Percentiles rank a stretch among this genome's conserved stretches.
Conservation (phyloP, 2,888 invertebrate genomes). For the Bombyx huttoni region DNA sequence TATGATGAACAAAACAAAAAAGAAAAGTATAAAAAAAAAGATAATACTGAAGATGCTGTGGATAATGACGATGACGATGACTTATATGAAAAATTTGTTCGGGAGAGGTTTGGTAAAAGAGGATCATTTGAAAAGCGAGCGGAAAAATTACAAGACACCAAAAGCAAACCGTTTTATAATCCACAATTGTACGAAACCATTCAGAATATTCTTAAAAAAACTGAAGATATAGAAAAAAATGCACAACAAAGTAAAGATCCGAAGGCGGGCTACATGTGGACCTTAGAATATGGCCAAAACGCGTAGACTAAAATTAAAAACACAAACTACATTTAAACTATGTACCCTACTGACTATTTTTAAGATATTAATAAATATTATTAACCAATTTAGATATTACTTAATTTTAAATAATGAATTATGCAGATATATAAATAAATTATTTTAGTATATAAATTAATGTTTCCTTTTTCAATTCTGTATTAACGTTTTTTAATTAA, state of each 20-base stretch:
- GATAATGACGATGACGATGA: conserved; percentile 38
- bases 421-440: not conserved
- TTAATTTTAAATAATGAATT: not conserved
- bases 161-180: conserved; percentile 20
- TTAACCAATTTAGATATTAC: not conserved
- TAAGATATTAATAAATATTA: not conserved
- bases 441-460: not conserved
- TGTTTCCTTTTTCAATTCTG: not conserved
- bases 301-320: conserved; percentile 15
- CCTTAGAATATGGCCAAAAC: conserved; percentile 64
- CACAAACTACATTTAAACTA: conserved; percentile 1
- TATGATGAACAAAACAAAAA: conserved; percentile 18
- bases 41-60: conserved; percentile 18
- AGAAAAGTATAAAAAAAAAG: conserved; percentile 26
- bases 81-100: conserved; percentile 60
- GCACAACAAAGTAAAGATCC: conserved; percentile 53
- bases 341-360: not conserved
- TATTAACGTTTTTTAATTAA: not conserved
- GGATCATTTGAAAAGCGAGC: conserved; percentile 42
- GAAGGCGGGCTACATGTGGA: conserved; percentile 67
- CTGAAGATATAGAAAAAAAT: conserved; percentile 44
- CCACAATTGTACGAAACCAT: conserved; percentile 40
- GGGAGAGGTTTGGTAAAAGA: conserved; percentile 56
- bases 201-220: conserved; percentile 48
- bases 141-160: conserved; percentile 29